phyloP scores from a whole-genome alignment of 1,140 invertebrate genomes.

The Apis florea region DNA sequence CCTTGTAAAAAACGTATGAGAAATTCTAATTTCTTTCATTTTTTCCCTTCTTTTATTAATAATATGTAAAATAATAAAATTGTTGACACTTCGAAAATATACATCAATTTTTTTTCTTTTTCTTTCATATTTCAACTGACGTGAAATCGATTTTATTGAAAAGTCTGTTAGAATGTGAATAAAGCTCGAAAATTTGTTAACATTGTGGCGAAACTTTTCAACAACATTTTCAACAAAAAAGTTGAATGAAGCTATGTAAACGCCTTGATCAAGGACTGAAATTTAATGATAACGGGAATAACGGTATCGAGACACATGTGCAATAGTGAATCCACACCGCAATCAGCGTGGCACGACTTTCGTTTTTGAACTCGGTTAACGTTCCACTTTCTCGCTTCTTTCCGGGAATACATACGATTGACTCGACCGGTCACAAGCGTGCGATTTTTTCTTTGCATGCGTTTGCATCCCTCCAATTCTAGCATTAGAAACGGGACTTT shows the following conservation, averaged over 20 bases:
- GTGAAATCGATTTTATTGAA: not conserved
- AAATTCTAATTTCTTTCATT: not conserved
- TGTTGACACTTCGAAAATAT: not conserved
- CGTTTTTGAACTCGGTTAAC: slow-evolving; percentile 47
- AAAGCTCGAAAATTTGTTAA: slow-evolving; percentile 5
- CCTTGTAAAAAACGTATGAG: not conserved
- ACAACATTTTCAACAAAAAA: not conserved
- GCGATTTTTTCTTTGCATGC: not conserved
- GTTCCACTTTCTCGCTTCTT: slow-evolving; percentile 48
- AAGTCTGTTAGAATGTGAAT: not conserved
- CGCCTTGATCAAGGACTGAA: slow-evolving; percentile 1
- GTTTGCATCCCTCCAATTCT: not conserved
- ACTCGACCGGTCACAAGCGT: not conserved
- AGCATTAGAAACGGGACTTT: slow-evolving; percentile 27
- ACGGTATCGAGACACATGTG: slow-evolving; percentile 20
- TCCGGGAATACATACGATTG: slow-evolving; percentile 38
- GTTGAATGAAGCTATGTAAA: not conserved
- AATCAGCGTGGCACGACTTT: slow-evolving; percentile 38
- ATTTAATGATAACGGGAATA: not conserved
- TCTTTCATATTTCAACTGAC: not conserved
- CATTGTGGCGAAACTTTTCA: not conserved
- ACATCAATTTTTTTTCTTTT: no score
- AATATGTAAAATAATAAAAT: not conserved
- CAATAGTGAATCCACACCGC: slow-evolving; percentile 29
- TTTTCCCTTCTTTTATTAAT: not conserved